phyloP scores from a whole-genome alignment of 2,797 vertebrate genomes.

The Hydrolagus colliei region DNA sequence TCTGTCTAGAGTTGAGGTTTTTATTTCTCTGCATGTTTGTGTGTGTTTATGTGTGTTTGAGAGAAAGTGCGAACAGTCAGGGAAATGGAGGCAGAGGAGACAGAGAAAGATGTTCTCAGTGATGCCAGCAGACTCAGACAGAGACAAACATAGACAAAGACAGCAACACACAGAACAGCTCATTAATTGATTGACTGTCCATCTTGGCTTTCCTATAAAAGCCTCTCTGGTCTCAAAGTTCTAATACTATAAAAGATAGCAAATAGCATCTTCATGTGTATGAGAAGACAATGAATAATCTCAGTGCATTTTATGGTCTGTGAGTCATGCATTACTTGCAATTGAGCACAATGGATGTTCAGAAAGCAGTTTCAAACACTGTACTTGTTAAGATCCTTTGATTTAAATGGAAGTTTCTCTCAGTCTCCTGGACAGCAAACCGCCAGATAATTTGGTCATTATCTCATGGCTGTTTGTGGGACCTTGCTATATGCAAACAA shows the following conservation, averaged over 20 bases:
- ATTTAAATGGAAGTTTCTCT: too few relatives aligned
- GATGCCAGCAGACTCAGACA: background rate
- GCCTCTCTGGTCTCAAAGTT: background rate
- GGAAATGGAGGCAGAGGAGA: constrained; percentile 5
- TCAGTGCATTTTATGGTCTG: background rate
- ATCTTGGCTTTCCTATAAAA: constrained; percentile 19
- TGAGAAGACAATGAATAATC: too few relatives aligned
- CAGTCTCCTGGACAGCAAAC: too few relatives aligned
- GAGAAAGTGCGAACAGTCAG: background rate
- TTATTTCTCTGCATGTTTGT: background rate
- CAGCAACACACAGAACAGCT: background rate
- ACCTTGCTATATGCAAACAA: too few relatives aligned
- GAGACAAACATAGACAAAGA: background rate
- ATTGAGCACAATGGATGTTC: background rate
- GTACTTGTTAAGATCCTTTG: too few relatives aligned
- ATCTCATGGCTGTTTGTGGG: too few relatives aligned
- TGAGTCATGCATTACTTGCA: background rate
- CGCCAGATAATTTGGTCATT: too few relatives aligned
- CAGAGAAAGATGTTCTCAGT: background rate
- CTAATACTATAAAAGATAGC: background rate
- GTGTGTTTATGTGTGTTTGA: background rate
- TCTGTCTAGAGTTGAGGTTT: background rate
- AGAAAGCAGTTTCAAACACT: too few relatives aligned
- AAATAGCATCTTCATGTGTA: constrained; percentile 6
- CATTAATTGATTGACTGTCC: constrained; percentile 8